Evolutionary conservation across 2,113 vertebrate genomes (phyloP), one percentile per base, ranked within the genome.

Genomic region (Carassius carassius): DNA sequence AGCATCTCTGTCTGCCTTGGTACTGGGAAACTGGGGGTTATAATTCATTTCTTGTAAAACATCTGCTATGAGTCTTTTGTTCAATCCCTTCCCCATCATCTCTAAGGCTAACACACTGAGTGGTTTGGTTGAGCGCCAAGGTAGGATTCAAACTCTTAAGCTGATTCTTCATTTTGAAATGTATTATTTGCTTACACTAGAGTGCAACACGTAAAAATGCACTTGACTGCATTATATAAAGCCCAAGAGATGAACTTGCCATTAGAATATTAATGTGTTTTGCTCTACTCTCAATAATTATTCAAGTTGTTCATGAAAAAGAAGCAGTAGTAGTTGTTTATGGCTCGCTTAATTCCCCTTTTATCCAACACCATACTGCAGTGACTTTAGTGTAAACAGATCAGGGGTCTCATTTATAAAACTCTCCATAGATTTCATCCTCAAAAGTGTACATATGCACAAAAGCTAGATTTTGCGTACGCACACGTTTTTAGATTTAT

Each of bases 21-120:
- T 16, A 79, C 13, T 35, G 29, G 47, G 58, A 76, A 78, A 54
- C 11, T 29, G 62, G 32, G 4, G 29, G 65, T 29, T 79, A 78
- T 67, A 80, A 58, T 73, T 41, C 3, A 84, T 72, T 67, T 14
- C 51, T 70, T 12, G 80, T 75, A 85, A 88, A 85, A 80, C 84
- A 88, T 84, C 62, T 86, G 60, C 60, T 19, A 58, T 70, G 29
- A 84, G 58, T 62, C 41, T 49, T 69, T 65, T 84, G 58, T 69
- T 84, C 49, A 44, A 56, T 32, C 25, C 54, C 60, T 21, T 58
- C 6, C 25, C 5, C 47, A 58, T 51, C 77, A 65, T 54, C 60
- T 37, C 58, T 58, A 32, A 67, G 60, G 74, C 58, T 75, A 29
- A 11, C n/a, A 77, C 3, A 14, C 54, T 74, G 81, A 37, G 32